phyloP scores from a whole-genome alignment of 2,888 invertebrate species.

The Xestobium rufovillosum region DNA sequence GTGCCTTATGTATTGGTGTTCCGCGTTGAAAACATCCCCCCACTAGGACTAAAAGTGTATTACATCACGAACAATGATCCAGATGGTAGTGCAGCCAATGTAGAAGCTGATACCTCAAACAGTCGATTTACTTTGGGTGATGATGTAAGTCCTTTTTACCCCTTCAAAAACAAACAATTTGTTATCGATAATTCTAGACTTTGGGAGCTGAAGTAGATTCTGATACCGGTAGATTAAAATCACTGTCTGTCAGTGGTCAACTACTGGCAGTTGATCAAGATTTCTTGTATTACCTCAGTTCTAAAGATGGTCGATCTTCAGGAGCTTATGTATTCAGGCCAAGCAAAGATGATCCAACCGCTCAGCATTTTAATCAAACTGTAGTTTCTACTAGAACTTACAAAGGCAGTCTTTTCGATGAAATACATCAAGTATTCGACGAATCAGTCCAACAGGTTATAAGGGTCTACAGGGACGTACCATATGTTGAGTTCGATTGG shows the following conservation, averaged over 20 bases:
- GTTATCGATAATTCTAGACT: no score
- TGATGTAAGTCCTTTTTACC: no score
- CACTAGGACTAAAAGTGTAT: conserved; percentile 61
- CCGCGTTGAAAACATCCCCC: conserved; percentile 54
- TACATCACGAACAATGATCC: conserved; percentile 38
- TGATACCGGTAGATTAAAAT: conserved; percentile 48
- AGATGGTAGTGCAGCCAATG: no score
- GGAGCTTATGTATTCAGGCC: conserved; percentile 91
- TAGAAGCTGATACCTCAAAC: no score
- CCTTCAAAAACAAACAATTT: no score
- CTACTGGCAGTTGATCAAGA: conserved; percentile 48
- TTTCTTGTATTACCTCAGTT: conserved; percentile 65
- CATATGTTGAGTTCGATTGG: conserved; percentile 64
- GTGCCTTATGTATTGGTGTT: conserved; percentile 42
- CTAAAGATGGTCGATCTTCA: conserved; percentile 64
- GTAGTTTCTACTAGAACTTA: conserved; percentile 26
- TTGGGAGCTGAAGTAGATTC: conserved; percentile 36
- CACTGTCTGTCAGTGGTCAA: conserved; percentile 44
- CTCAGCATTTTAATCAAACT: conserved; percentile 5
- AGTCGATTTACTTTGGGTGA: no score
- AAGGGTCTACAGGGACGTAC: conserved; percentile 54
- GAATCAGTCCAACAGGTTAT: conserved; percentile 66
- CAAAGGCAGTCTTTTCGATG: conserved; percentile 45
- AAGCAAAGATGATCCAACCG: conserved; percentile 20
- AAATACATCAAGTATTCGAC: conserved; percentile 59